Evolutionary conservation across 64 coral and sea anemone species (phyloP).

Genomic region (Stichodactyla mertensii): DNA sequence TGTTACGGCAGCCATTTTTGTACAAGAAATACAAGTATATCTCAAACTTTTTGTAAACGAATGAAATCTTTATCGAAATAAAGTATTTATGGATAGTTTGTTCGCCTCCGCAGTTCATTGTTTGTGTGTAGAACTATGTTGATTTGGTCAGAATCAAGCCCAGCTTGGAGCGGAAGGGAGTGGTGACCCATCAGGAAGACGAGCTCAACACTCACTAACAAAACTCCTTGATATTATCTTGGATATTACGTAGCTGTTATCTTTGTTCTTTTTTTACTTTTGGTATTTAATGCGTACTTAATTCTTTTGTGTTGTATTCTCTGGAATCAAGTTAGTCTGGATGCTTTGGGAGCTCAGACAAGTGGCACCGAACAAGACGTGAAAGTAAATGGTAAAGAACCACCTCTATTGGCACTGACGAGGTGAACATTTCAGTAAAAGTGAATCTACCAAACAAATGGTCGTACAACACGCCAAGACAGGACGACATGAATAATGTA

Average conservation of each 20-base stretch:
- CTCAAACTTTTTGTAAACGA: neutral
- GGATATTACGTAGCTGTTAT: neutral
- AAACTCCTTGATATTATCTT: constrained; percentile 7
- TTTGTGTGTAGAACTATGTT: neutral
- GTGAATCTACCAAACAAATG: neutral
- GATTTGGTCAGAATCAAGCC: neutral
- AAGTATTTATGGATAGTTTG: neutral
- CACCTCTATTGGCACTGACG: neutral
- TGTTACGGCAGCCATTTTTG: neutral
- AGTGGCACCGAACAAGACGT: neutral
- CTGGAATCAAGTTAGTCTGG: neutral
- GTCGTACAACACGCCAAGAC: neutral
- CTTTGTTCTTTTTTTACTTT: neutral
- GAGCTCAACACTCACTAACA: neutral
- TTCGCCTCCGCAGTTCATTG: neutral
- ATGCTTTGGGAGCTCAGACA: neutral
- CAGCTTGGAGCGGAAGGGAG: neutral
- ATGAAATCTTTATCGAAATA: neutral
- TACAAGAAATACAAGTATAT: neutral
- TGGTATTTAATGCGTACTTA: neutral
- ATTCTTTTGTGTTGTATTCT: neutral
- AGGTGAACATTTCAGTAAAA: neutral
- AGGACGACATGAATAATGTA: neutral
- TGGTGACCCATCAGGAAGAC: neutral
- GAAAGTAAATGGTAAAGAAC: neutral